Percentiles rank a stretch among this genome's conserved stretches.
Conservation (phyloP, 2,888 invertebrate genomes). For the Noctua fimbriata region DNA sequence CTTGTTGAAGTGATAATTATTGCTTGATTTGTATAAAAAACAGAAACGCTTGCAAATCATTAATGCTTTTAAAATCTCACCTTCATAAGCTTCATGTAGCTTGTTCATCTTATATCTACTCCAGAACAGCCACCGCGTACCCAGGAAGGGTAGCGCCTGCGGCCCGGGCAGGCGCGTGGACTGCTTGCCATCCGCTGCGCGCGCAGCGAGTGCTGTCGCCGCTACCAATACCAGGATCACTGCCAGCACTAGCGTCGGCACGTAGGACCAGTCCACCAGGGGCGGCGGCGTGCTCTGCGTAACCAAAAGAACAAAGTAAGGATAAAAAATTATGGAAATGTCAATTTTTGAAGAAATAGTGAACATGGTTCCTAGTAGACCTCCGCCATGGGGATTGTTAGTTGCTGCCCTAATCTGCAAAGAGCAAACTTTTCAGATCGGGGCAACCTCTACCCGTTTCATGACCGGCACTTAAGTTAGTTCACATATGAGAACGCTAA, state of each 20-base stretch:
- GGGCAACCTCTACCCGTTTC: background rate
- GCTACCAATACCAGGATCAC: slow-evolving; percentile 78
- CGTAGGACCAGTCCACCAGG: slow-evolving; percentile 85
- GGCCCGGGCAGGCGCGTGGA: slow-evolving; percentile 93
- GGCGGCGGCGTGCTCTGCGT: slow-evolving; percentile 81
- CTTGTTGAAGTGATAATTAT: background rate
- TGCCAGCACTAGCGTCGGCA: slow-evolving; percentile 83
- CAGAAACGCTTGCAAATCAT: background rate
- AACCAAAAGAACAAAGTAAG: slow-evolving; percentile 8
- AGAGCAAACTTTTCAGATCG: background rate
- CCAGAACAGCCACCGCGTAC: slow-evolving; percentile 95
- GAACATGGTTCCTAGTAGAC: background rate
- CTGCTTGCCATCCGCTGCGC: slow-evolving; percentile 75
- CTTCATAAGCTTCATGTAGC: slow-evolving; percentile 94
- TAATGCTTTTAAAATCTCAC: slow-evolving; percentile 82
- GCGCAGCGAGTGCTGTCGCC: slow-evolving; percentile 77
- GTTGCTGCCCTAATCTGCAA: background rate
- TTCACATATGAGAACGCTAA: background rate
- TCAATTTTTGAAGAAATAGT: background rate
- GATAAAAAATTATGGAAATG: background rate
- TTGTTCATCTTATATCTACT: slow-evolving; percentile 93
- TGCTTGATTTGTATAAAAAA: slow-evolving; percentile 4
- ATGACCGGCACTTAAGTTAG: background rate
- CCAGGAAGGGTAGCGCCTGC: slow-evolving; percentile 92
- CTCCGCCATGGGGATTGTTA: background rate